Evolutionary conservation across 1,140 invertebrate genomes (phyloP).

Genomic region (Marisa cornuarietis): DNA sequence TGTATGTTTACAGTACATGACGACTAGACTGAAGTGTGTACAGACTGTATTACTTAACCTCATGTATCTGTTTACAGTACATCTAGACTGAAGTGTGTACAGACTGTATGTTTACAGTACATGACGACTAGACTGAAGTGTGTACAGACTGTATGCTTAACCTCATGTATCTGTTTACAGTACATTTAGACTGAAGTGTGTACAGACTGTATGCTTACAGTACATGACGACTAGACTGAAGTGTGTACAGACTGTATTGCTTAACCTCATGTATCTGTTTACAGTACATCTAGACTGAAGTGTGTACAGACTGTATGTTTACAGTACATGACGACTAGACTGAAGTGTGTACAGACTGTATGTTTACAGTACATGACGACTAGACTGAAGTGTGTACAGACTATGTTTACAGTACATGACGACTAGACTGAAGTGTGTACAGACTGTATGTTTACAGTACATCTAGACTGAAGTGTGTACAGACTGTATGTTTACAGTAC

Average conservation of each 20-base stretch:
- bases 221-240: not conserved
- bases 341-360: not conserved
- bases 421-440: not conserved
- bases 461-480: not conserved
- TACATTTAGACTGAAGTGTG: too few relatives aligned
- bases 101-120: not conserved
- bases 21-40: not conserved
- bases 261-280: not conserved
- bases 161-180: not conserved
- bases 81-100: not conserved
- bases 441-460: not conserved
- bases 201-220: not conserved
- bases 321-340: constrained; percentile 1
- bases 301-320: not conserved
- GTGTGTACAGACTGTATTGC: not conserved
- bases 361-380: too few relatives aligned
- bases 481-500: not conserved
- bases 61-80: not conserved
- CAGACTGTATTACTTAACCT: not conserved
- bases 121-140: not conserved
- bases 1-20: constrained; percentile 5
- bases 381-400: too few relatives aligned
- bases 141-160: constrained; percentile 1
- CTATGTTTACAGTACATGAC: constrained; percentile 4
- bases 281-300: too few relatives aligned